Percentiles rank a stretch among this genome's conserved stretches.
Conservation (phyloP, 1,140 invertebrate species). For the Aphaenogaster rudis region DNA sequence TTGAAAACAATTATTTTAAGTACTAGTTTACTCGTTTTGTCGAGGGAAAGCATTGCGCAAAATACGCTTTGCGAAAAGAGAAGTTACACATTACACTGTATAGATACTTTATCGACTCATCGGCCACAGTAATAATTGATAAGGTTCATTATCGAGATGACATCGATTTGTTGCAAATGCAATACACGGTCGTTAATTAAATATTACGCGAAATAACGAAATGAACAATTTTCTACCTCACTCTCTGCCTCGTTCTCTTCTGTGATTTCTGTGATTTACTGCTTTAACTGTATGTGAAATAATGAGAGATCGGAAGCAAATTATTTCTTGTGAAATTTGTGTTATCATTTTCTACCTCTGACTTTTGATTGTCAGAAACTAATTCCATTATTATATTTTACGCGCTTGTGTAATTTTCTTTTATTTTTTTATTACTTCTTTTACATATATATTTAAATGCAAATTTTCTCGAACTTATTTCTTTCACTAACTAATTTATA, state of each 20-base stretch:
- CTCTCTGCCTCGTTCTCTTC: slow-evolving; percentile 23
- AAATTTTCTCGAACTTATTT: background rate
- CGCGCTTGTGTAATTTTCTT: background rate
- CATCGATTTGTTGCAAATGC: slow-evolving; percentile 62
- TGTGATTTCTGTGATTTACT: slow-evolving; percentile 51
- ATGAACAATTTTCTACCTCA: slow-evolving; percentile 41
- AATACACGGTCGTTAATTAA: slow-evolving; percentile 55
- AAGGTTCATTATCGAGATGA: slow-evolving; percentile 64
- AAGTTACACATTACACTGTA: slow-evolving; percentile 19
- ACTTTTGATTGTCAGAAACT: background rate
- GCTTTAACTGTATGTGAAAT: background rate
- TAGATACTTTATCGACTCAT: slow-evolving; percentile 63
- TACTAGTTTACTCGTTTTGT: slow-evolving; percentile 12
- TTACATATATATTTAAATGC: background rate
- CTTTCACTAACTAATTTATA: background rate
- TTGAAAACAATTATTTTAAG: slow-evolving; percentile 6
- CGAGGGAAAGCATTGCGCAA: background rate
- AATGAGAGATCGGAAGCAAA: slow-evolving; percentile 9
- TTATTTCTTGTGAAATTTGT: slow-evolving; percentile 11
- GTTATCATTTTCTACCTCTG: slow-evolving; percentile 6
- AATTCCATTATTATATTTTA: slow-evolving; percentile 21
- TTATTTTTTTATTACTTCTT: background rate
- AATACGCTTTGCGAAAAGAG: slow-evolving; percentile 28
- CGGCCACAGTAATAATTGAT: slow-evolving; percentile 49
- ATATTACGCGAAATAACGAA: slow-evolving; percentile 54